Base-by-base conservation (phyloP, 2,113 vertebrate genomes). In the Mormoops blainvillei region DNA sequence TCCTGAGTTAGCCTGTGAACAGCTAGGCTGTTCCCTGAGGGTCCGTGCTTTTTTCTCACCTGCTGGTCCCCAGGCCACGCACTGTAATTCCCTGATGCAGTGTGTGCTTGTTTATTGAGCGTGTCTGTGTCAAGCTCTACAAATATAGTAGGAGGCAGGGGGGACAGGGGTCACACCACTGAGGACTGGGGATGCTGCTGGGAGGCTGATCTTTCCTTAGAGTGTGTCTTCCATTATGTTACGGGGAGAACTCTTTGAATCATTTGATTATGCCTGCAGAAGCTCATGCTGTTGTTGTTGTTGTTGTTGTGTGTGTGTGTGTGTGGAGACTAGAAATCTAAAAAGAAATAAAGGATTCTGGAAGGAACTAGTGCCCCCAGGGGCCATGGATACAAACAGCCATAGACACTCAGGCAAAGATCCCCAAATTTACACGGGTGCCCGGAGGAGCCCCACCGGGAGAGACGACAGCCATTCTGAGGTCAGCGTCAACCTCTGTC, bases 91-190 rank as follows among this genome's bases (percentile, higher is more conserved):
- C 61, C 31, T 28, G 45, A 73, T 12, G 26, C 38, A 19, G 86
- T 1, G 31, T 14, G 13, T 12, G 3, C 4, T 1, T 0, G 26
- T 13, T 4, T 9, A 0, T 22, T 15, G 28, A 28, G 50, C 0
- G 2, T 22, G 89, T 45, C 50, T 1, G 14, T 36, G 38, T 73
- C 15, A 41, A 19, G 33, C 15, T 78, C 45, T 43, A 36, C 31
- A 56, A 11, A 50, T 2, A 50, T 11, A 15, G 7, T 16, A 20
- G n/a, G 26, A n/a, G 4, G n/a, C 13, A 85, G 20, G 33, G 8
- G 48, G 19, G 43, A 52, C 83, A 14, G 11, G 22, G 36, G 31
- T 52, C 15, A 1, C 15, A 1, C 26, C 11, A 26, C 58, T 3
- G 43, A 19, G 52, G 36, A 71, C 65, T 7, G 9, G 18, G 63